These are phyloP conservation scores for Ceratina australensis DNA, from an alignment of 1,140 invertebrate species.

Conservation along the genomic window DNA sequence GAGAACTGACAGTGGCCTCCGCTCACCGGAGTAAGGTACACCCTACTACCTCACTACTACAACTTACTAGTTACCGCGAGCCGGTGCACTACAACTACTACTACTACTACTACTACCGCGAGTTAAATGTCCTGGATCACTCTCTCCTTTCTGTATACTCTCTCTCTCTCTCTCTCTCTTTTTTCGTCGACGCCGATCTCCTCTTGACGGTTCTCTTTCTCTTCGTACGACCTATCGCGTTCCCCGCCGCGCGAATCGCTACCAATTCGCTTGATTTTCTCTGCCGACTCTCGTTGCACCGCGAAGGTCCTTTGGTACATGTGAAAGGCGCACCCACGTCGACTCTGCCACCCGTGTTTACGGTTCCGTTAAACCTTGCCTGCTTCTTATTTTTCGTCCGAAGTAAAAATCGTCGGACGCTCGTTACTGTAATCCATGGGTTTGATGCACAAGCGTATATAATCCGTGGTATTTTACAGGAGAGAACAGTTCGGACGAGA, in stretches of 20 bases:
- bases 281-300: constrained; percentile 29
- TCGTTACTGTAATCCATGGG: no score
- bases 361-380: constrained; percentile 23
- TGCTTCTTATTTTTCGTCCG: not conserved
- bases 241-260: constrained; percentile 17
- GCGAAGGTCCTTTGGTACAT: constrained; percentile 57
- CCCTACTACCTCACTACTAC: constrained; percentile 69
- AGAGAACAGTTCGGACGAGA: not conserved
- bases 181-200: constrained; percentile 26
- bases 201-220: constrained; percentile 34
- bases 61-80: constrained; percentile 37
- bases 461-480: not conserved
- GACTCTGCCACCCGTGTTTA: constrained; percentile 44
- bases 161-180: constrained; percentile 7
- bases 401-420: no score
- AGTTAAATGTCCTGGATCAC: constrained; percentile 18
- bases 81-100: constrained; percentile 55
- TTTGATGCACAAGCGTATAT: no score
- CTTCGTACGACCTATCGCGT: constrained; percentile 8
- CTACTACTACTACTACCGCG: constrained; percentile 63
- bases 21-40: constrained; percentile 73
- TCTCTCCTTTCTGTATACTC: constrained; percentile 39
- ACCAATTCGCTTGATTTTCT: constrained; percentile 62
- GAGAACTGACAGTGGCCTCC: constrained; percentile 74
- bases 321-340: constrained; percentile 64